Percentiles rank a stretch among this genome's conserved stretches.
phyloP scores from a whole-genome alignment of 35 echinoderm and acorn worm species.

The Heliocidaris erythrogramma region DNA sequence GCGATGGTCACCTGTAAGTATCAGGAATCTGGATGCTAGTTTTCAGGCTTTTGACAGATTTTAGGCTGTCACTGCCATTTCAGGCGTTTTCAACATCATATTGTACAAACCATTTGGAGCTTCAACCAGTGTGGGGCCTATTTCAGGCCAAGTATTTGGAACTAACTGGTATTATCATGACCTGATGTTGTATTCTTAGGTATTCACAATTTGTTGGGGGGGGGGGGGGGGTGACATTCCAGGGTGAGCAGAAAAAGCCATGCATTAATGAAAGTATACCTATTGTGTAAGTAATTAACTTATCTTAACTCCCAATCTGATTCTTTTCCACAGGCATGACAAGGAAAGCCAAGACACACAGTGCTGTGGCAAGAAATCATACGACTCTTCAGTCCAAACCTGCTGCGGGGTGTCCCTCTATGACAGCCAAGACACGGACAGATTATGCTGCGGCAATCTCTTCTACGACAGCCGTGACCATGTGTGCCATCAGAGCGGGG shows the following conservation, averaged over 20 bases:
- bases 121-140: not conserved
- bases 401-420: conserved; percentile 42
- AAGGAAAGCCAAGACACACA: conserved; percentile 22
- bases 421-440: not conserved
- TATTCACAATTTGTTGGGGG: not conserved
- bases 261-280: not conserved
- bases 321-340: conserved; percentile 44
- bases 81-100: too few species aligned
- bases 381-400: not conserved
- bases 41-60: not conserved
- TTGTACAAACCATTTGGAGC: not conserved
- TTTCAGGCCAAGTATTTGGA: not conserved
- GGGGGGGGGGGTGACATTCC: not conserved
- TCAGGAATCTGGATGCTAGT: not conserved
- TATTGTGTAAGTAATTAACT: not conserved
- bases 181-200: not conserved
- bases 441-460: conserved; percentile 49
- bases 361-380: conserved; percentile 59
- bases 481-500: not conserved
- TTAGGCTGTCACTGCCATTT: not conserved
- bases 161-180: not conserved
- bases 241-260: not conserved
- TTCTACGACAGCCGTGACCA: not conserved
- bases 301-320: not conserved
- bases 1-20: conserved; percentile 43